These are phyloP conservation scores for Oscheius myriophilus DNA, from an alignment of 2,888 invertebrate genomes.

Conservation along the genomic window DNA sequence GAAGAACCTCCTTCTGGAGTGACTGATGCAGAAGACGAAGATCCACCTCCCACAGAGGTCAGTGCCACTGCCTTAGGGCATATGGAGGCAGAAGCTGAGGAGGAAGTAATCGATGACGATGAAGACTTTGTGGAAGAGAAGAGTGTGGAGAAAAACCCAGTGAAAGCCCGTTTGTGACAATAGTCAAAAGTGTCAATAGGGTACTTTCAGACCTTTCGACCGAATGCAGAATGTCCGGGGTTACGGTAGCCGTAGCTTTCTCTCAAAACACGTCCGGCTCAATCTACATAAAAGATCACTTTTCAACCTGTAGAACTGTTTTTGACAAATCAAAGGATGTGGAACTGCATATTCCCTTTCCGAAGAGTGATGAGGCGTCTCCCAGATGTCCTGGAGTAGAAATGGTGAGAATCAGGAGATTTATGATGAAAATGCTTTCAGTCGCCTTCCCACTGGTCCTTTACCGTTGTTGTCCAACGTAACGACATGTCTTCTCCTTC, in stretches of 20 bases:
- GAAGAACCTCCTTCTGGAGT: background rate
- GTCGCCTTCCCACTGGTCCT: constrained; percentile 64
- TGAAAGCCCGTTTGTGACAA: background rate
- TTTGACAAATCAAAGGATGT: constrained; percentile 47
- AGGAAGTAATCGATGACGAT: constrained; percentile 47
- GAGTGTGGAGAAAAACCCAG: background rate
- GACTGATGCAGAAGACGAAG: background rate
- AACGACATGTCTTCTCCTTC: constrained; percentile 63
- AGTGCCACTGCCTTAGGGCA: constrained; percentile 12
- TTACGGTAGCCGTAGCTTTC: constrained; percentile 58
- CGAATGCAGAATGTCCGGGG: constrained; percentile 66
- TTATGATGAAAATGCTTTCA: constrained; percentile 25
- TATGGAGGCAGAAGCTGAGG: constrained; percentile 13
- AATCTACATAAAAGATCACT: constrained; percentile 63
- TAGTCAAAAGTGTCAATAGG: too few species aligned
- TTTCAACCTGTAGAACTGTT: constrained; percentile 41
- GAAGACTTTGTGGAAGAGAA: constrained; percentile 35
- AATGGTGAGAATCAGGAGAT: constrained; percentile 35
- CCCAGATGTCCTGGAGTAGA: constrained; percentile 63
- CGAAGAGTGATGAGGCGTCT: constrained; percentile 56
- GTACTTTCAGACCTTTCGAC: constrained; percentile 60
- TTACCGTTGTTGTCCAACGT: constrained; percentile 66
- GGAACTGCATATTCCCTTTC: constrained; percentile 64
- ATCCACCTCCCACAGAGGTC: constrained; percentile 16
- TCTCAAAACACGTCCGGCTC: constrained; percentile 59